These are phyloP conservation scores for Heliconius melpomene DNA, from an alignment of 1,140 invertebrate genomes.

Conservation along the genomic window DNA sequence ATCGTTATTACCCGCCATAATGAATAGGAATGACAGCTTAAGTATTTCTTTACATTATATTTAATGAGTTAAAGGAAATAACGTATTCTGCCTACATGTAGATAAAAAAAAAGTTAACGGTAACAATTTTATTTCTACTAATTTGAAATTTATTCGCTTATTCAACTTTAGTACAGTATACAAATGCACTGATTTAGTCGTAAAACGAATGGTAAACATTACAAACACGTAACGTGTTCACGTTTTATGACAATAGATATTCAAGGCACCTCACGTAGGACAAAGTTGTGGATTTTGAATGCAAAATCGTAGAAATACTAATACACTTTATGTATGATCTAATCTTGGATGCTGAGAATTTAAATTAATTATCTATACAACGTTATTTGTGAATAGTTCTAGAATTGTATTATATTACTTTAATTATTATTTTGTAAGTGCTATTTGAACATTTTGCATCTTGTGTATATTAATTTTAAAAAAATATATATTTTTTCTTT, in stretches of 20 bases:
- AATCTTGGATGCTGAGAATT: constrained; percentile 9
- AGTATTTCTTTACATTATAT: background rate
- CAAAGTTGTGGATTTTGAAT: constrained; percentile 29
- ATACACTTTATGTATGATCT: constrained; percentile 8
- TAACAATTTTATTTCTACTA: background rate
- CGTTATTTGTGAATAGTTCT: background rate
- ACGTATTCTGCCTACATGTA: background rate
- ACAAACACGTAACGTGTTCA: constrained; percentile 12
- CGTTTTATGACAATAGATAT: constrained; percentile 26
- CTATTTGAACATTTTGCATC: background rate
- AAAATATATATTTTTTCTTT: too few species aligned
- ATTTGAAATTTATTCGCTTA: background rate
- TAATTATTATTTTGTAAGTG: background rate
- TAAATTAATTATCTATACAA: constrained; percentile 9
- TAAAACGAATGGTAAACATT: constrained; percentile 24
- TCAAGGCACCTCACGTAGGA: constrained; percentile 18
- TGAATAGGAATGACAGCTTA: background rate
- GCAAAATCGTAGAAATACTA: constrained; percentile 22
- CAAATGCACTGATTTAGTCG: constrained; percentile 22
- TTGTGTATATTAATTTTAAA: too few species aligned
- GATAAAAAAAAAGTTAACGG: background rate
- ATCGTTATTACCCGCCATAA: background rate
- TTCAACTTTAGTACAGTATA: background rate
- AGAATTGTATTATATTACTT: background rate
- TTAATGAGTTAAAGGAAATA: background rate